Evolutionary conservation across 2,797 vertebrate species (phyloP).

Genomic region (Bradypodion ventrale): DNA sequence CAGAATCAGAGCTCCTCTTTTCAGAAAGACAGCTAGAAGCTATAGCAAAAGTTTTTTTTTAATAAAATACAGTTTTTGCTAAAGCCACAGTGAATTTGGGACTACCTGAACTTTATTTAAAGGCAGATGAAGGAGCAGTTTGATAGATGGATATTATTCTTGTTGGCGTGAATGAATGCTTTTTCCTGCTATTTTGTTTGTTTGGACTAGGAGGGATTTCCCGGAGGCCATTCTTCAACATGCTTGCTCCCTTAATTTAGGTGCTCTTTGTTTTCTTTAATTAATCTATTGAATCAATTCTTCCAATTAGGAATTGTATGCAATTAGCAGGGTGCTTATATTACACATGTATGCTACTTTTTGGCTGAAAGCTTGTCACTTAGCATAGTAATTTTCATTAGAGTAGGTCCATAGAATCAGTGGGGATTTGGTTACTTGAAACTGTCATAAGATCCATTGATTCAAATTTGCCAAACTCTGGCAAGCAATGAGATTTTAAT

Average conservation of each 20-base stretch:
- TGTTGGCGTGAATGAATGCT: not conserved
- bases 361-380: too few relatives aligned
- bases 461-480: too few relatives aligned
- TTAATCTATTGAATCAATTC: not conserved
- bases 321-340: not conserved
- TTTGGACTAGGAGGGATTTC: too few relatives aligned
- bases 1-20: not conserved
- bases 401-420: too few relatives aligned
- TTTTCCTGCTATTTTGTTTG: not conserved
- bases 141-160: not conserved
- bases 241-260: not conserved
- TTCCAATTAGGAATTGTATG: not conserved
- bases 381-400: too few relatives aligned
- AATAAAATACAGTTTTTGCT: not conserved
- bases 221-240: not conserved
- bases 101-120: not conserved
- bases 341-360: too few relatives aligned
- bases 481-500: too few relatives aligned
- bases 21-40: fast-evolving
- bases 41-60: fast-evolving
- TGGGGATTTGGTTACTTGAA: too few relatives aligned
- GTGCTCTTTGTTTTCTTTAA: not conserved
- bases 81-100: not conserved
- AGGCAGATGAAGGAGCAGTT: not conserved
- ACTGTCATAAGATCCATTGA: too few relatives aligned